Evolutionary conservation across 2,113 vertebrate genomes (phyloP).

Genomic region (Trematocara nigrifrons): DNA sequence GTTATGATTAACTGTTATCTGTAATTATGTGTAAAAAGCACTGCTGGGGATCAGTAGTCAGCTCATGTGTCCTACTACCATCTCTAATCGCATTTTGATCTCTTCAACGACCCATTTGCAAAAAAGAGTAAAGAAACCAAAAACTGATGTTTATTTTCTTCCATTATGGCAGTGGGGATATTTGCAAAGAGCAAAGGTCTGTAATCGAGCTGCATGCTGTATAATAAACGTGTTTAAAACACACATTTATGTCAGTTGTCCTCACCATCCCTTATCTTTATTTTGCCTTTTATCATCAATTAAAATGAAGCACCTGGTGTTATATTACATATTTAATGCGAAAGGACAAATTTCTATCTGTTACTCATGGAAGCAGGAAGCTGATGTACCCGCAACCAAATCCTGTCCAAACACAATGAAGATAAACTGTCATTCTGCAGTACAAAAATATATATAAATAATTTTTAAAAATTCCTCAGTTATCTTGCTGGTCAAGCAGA

Average conservation of each 20-base stretch:
- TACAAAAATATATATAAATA: not conserved
- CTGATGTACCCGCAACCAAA: not conserved
- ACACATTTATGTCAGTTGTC: not conserved
- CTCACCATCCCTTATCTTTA: not conserved
- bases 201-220: slow-evolving; percentile 13
- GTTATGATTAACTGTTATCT: slow-evolving; percentile 26
- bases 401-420: not conserved
- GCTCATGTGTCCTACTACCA: not conserved
- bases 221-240: not conserved
- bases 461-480: rapidly evolving
- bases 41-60: slow-evolving; percentile 6
- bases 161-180: not conserved
- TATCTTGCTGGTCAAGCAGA: not conserved
- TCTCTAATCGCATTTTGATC: not conserved
- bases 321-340: not conserved
- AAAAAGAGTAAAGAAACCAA: not conserved
- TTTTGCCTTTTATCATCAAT: slow-evolving; percentile 14
- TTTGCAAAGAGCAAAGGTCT: slow-evolving; percentile 11
- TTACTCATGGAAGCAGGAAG: not conserved
- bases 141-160: not conserved
- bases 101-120: not conserved
- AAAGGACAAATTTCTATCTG: not conserved
- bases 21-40: slow-evolving; percentile 24
- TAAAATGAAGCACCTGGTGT: not conserved
- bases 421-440: not conserved